These are phyloP conservation scores for Hyalella azteca DNA, from an alignment of 2,888 invertebrate species.

Conservation along the genomic window DNA sequence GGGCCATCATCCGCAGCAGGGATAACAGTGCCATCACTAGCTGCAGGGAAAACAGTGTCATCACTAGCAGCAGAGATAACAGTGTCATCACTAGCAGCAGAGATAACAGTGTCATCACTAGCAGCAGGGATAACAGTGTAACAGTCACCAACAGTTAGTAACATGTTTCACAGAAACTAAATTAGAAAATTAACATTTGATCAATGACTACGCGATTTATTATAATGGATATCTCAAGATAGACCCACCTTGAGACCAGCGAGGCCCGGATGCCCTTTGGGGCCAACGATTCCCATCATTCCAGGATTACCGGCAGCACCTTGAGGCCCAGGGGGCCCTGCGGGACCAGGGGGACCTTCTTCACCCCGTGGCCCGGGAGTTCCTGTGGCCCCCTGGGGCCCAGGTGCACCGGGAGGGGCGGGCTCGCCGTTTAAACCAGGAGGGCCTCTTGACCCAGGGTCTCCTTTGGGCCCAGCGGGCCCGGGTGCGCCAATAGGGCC, in stretches of 20 bases:
- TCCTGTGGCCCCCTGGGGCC: slow-evolving; percentile 62
- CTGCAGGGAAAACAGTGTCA: too few relatives aligned
- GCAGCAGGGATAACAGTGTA: too few relatives aligned
- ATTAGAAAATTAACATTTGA: too few relatives aligned
- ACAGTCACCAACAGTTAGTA: too few relatives aligned
- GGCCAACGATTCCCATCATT: slow-evolving; percentile 53
- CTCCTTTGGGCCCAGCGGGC: slow-evolving; percentile 66
- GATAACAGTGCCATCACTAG: too few relatives aligned
- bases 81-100: too few relatives aligned
- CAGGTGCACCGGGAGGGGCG: slow-evolving; percentile 60
- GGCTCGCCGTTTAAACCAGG: slow-evolving; percentile 62
- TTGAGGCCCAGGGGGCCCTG: slow-evolving; percentile 53
- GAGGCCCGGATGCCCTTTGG: slow-evolving; percentile 55
- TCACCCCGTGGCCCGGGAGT: slow-evolving; percentile 58
- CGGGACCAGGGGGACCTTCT: slow-evolving; percentile 58
- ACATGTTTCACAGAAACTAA: too few relatives aligned
- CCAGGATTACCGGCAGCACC: slow-evolving; percentile 57
- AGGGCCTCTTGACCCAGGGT: slow-evolving; percentile 64
- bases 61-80: too few relatives aligned
- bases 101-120: too few relatives aligned
- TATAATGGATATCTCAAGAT: too few relatives aligned
- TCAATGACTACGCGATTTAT: too few relatives aligned
- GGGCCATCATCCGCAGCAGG: too few relatives aligned
- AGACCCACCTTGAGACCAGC: slow-evolving; percentile 47
- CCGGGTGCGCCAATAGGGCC: slow-evolving; percentile 63